Conservation (phyloP, 92 coral and sea anemone genomes). For the Epizoanthus ramosus region DNA sequence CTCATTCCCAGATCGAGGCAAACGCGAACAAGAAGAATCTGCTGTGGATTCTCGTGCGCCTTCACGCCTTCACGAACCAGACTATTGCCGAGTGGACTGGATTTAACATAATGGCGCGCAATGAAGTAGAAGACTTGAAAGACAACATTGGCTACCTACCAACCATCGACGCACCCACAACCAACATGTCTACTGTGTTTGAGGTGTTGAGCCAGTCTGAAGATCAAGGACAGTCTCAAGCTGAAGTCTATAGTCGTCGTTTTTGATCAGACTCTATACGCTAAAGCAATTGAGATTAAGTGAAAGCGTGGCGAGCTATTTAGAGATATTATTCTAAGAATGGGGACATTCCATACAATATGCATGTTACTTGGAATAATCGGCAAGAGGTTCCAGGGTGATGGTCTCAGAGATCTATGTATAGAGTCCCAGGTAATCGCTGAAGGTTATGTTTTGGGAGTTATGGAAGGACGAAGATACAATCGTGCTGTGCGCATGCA, state of each 20-base stretch:
- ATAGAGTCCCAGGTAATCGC: conserved; percentile 41
- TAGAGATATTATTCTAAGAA: conserved; percentile 24
- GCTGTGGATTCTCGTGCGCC: conserved; percentile 40
- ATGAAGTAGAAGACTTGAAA: conserved; percentile 21
- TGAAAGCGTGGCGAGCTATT: conserved; percentile 38
- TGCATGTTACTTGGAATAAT: conserved; percentile 44
- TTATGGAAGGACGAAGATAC: conserved; percentile 33
- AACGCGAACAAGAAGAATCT: conserved; percentile 47
- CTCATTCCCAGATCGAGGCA: no score
- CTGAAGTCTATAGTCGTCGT: conserved; percentile 29
- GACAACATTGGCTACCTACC: conserved; percentile 50
- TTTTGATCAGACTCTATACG: conserved; percentile 36
- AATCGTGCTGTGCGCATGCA: conserved; percentile 30
- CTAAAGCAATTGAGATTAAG: conserved; percentile 43
- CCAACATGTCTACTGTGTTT: conserved; percentile 47
- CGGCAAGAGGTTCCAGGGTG: conserved; percentile 54
- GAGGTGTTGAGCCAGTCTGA: conserved; percentile 4
- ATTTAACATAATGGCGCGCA: conserved; percentile 41
- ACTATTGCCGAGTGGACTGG: conserved; percentile 48
- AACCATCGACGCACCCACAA: conserved; percentile 51
- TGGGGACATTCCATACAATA: conserved; percentile 46
- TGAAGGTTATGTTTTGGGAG: conserved; percentile 22
- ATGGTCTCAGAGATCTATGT: conserved; percentile 24
- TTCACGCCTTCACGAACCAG: conserved; percentile 47
- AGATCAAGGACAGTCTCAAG: conserved; percentile 22